A percentile compares a stretch with the other conserved stretches of the same genome.
Conservation (phyloP, 2,888 invertebrate species). For the Agonopterix heracliana region DNA sequence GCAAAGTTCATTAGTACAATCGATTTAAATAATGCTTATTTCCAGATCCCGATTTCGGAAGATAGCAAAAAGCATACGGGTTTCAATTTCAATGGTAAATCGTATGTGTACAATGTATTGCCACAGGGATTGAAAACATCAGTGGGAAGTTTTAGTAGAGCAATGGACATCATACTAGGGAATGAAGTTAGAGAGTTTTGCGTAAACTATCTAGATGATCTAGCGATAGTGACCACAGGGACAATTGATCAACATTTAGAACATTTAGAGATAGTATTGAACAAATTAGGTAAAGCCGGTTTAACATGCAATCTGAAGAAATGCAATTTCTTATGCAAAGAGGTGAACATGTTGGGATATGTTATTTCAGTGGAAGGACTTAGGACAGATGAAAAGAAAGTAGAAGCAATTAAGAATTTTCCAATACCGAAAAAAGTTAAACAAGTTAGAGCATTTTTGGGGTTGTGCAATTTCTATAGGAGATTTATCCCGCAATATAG, state of each 20-base stretch:
- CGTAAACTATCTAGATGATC: conserved; percentile 13
- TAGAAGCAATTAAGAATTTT: conserved; percentile 11
- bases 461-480: conserved; percentile 21
- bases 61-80: conserved; percentile 12
- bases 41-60: conserved; percentile 9
- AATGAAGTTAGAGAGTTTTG: conserved; percentile 9
- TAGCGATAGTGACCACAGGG: conserved; percentile 6
- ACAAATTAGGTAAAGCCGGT: conserved; percentile 1
- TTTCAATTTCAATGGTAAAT: conserved; percentile 9
- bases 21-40: conserved; percentile 10
- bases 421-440: conserved; percentile 18
- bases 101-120: conserved; percentile 7
- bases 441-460: conserved; percentile 21
- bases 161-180: conserved; percentile 8
- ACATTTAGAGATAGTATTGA: conserved; percentile 8
- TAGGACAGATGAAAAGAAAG: conserved; percentile 7
- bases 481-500: conserved; percentile 18
- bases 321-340: conserved; percentile 8
- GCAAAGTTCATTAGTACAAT: conserved; percentile 13
- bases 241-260: conserved; percentile 4
- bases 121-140: conserved; percentile 14
- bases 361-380: conserved; percentile 15
- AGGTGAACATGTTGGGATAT: conserved; percentile 17
- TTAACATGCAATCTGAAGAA: conserved; percentile 9
- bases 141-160: conserved; percentile 9